A percentile compares a stretch with the other conserved stretches of the same genome.
These are phyloP conservation scores for Puntigrus tetrazona DNA, from an alignment of 2,113 vertebrate species.

Conservation along the genomic window DNA sequence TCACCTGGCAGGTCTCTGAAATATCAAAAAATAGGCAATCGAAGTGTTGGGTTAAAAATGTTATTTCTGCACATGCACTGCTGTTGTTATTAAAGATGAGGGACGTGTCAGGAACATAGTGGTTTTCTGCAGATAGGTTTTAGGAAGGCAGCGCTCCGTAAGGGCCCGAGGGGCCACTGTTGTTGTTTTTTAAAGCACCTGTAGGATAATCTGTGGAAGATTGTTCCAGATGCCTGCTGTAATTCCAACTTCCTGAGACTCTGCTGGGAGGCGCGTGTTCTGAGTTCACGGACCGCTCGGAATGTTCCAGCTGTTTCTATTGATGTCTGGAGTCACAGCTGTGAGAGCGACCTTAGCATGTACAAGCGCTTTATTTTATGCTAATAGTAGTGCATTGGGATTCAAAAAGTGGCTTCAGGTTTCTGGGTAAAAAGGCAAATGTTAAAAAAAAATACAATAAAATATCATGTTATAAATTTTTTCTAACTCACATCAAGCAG, in stretches of 20 bases:
- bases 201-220: conserved; percentile 33
- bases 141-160: conserved; percentile 20
- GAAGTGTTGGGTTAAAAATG: conserved; percentile 41
- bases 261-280: neutral
- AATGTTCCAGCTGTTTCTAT: conserved; percentile 43
- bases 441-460: neutral
- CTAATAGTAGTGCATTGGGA: neutral
- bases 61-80: conserved; percentile 47
- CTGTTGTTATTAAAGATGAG: conserved; percentile 40
- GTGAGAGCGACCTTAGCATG: conserved; percentile 7
- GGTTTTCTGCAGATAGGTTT: conserved; percentile 39
- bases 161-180: conserved; percentile 27
- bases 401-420: neutral
- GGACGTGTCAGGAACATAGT: conserved; percentile 36
- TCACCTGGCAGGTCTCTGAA: conserved; percentile 23
- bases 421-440: neutral
- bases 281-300: neutral
- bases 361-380: conserved; percentile 11
- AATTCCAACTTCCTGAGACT: conserved; percentile 14
- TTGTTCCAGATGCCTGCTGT: conserved; percentile 34
- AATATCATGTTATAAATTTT: neutral
- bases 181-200: conserved; percentile 35
- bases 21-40: conserved; percentile 37
- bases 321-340: conserved; percentile 8
- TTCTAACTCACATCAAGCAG: neutral